Evolutionary conservation across 2,888 invertebrate genomes (phyloP).

Genomic region (Eupithecia dodoneata): DNA sequence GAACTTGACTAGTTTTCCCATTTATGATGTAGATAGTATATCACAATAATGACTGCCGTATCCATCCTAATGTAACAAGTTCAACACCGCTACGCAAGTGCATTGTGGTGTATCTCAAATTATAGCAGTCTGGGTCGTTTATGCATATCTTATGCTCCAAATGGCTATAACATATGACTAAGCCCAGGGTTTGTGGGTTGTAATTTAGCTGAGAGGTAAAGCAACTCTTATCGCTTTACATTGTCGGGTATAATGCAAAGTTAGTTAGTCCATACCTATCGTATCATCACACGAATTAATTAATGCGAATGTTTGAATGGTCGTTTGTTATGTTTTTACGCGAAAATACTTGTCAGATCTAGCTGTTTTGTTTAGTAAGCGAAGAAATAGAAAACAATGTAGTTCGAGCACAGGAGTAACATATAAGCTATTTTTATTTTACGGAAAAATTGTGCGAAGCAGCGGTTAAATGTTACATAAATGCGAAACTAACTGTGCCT

Average conservation of each 20-base stretch:
- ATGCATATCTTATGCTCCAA: constrained; percentile 49
- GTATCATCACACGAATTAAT: neutral
- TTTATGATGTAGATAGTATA: constrained; percentile 22
- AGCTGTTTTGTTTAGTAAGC: neutral
- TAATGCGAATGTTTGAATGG: neutral
- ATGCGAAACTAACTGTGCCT: neutral
- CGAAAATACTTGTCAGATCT: neutral
- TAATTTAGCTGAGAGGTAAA: constrained; percentile 8
- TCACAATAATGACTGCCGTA: constrained; percentile 33
- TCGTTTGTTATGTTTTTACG: neutral
- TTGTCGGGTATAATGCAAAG: constrained; percentile 2
- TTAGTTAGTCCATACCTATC: neutral
- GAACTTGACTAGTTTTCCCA: no score
- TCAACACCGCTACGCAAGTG: constrained; percentile 47
- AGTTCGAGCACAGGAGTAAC: neutral
- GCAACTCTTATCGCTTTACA: neutral
- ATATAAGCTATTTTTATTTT: neutral
- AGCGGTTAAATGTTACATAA: neutral
- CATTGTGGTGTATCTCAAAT: constrained; percentile 57
- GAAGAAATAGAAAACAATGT: neutral
- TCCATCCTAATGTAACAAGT: constrained; percentile 41
- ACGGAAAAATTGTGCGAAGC: neutral
- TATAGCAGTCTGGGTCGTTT: constrained; percentile 50
- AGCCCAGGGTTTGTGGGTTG: constrained; percentile 15
- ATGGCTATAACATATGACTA: constrained; percentile 42